Percentiles rank a stretch among this genome's conserved stretches.
Conservation (phyloP, 2,888 invertebrate genomes). For the Lacanobia oleracea region DNA sequence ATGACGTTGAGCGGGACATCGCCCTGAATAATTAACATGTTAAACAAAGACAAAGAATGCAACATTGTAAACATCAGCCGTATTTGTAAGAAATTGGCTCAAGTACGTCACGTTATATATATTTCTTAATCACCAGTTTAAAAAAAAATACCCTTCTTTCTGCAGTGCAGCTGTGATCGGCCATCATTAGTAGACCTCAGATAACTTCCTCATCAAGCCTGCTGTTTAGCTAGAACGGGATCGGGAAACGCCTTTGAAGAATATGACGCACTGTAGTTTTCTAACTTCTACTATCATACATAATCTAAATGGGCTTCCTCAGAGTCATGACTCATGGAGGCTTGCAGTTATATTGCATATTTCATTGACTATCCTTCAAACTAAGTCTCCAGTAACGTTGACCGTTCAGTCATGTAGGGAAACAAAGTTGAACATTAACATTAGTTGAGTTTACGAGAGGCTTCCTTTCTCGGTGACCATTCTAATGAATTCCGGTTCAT, state of each 20-base stretch:
- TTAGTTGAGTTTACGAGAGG: background rate
- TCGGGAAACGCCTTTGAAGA: background rate
- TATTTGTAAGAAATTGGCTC: conserved; percentile 28
- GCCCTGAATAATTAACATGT: conserved; percentile 27
- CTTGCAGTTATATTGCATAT: background rate
- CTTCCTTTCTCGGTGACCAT: background rate
- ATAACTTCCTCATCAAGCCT: background rate
- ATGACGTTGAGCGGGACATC: background rate
- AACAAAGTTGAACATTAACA: background rate
- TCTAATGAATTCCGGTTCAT: background rate
- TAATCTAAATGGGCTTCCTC: background rate
- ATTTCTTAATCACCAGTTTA: background rate
- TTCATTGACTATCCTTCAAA: background rate
- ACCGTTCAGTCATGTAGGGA: background rate
- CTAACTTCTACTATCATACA: background rate
- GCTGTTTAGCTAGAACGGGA: background rate
- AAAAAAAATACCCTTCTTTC: background rate
- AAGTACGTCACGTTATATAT: no score
- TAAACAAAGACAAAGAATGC: conserved; percentile 30
- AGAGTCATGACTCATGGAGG: background rate
- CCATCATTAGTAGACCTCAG: no score
- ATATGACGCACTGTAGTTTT: background rate
- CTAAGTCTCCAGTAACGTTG: background rate
- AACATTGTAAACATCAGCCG: conserved; percentile 23
- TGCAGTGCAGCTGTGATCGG: no score